Percentiles rank a stretch among this genome's conserved stretches.
These are phyloP conservation scores for Ranitomeya imitator DNA, from an alignment of 2,113 vertebrate genomes.

Conservation along the genomic window DNA sequence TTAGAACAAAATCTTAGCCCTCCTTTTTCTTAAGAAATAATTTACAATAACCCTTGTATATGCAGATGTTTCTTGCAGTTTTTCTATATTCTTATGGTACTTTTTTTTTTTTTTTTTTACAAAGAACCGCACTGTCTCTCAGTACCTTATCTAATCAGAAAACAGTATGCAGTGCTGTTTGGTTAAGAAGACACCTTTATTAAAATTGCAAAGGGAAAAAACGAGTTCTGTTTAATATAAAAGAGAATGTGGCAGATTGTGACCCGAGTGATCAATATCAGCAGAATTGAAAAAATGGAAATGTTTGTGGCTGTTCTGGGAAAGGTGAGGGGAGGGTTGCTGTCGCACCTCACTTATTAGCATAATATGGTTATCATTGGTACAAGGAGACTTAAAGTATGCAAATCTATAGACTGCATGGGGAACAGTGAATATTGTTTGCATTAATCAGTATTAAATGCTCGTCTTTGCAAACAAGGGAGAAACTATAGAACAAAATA, in stretches of 20 bases:
- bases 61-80: not conserved
- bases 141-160: slow-evolving; percentile 53
- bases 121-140: slow-evolving; percentile 26
- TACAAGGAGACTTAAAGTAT: slow-evolving; percentile 54
- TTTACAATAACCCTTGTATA: not conserved
- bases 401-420: slow-evolving; percentile 47
- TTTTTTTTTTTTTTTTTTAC: slow-evolving; percentile 41
- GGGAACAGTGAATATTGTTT: slow-evolving; percentile 57
- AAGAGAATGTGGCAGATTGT: slow-evolving; percentile 45
- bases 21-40: not conserved
- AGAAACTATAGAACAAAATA: slow-evolving; percentile 52
- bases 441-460: slow-evolving; percentile 57
- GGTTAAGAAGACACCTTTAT: slow-evolving; percentile 55
- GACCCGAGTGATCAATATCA: slow-evolving; percentile 56
- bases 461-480: slow-evolving; percentile 40
- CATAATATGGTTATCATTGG: slow-evolving; percentile 56
- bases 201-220: slow-evolving; percentile 53
- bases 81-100: not conserved
- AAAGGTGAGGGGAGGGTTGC: not conserved
- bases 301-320: slow-evolving; percentile 43
- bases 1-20: not conserved
- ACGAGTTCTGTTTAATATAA: slow-evolving; percentile 50
- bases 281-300: slow-evolving; percentile 57
- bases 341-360: slow-evolving; percentile 29
- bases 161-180: slow-evolving; percentile 53